A percentile compares a stretch with the other conserved stretches of the same genome.
phyloP scores from a whole-genome alignment of 2,797 vertebrate species.

The Synaphobranchus kaupii region DNA sequence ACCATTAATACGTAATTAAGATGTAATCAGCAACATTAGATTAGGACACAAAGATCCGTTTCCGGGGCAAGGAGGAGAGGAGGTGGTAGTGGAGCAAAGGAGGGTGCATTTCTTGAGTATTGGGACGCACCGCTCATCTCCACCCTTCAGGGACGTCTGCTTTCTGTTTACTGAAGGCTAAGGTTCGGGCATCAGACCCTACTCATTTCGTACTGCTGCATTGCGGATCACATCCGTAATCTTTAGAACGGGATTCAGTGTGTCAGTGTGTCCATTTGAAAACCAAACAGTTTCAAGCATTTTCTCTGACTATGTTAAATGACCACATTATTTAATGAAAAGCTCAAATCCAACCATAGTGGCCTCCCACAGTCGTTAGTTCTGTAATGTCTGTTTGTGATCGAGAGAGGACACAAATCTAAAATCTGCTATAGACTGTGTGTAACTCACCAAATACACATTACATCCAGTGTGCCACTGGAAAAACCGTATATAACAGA shows the following conservation, averaged over 20 bases:
- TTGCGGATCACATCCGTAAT: too few species aligned
- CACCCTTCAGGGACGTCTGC: background rate
- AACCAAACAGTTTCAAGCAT: too few species aligned
- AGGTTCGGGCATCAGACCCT: background rate
- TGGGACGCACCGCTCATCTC: too few species aligned
- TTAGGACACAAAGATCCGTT: too few species aligned
- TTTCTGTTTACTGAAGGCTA: background rate
- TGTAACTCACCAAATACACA: background rate
- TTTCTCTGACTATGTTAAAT: too few species aligned
- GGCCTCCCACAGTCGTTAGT: background rate
- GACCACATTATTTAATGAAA: background rate
- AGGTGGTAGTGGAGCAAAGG: too few species aligned
- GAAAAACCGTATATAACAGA: background rate
- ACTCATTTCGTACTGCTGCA: background rate
- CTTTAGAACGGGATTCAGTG: too few species aligned
- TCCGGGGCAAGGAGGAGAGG: too few species aligned
- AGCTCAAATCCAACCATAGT: background rate
- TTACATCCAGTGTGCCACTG: background rate
- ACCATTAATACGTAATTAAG: too few species aligned
- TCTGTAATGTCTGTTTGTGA: background rate
- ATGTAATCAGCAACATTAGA: too few species aligned
- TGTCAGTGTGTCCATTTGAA: too few species aligned
- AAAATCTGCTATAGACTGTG: background rate
- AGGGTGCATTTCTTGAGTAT: too few species aligned
- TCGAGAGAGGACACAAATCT: background rate